phyloP scores from a whole-genome alignment of 2,888 invertebrate genomes.

The Mermis nigrescens region DNA sequence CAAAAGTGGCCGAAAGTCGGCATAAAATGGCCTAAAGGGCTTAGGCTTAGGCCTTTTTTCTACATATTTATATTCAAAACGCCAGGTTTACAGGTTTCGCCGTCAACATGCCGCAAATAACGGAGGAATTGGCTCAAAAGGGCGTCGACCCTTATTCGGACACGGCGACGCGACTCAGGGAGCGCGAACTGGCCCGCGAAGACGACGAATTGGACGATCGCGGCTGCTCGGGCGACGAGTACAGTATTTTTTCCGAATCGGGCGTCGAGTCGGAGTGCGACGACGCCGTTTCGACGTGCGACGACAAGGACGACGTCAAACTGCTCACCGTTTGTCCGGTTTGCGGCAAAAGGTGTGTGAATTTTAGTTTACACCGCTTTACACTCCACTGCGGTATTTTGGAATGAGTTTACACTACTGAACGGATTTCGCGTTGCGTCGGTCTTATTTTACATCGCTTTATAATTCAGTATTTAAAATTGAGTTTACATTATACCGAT shows the following conservation, averaged over 20 bases:
- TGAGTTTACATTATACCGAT: too few relatives aligned
- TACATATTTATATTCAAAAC: too few relatives aligned
- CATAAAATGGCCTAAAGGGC: too few relatives aligned
- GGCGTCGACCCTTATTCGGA: neutral
- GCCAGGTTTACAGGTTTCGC: neutral
- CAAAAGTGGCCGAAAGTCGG: too few relatives aligned
- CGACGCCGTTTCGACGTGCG: neutral
- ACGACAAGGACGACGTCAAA: conserved; percentile 1
- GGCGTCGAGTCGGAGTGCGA: conserved; percentile 9
- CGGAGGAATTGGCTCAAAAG: neutral
- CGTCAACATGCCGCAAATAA: neutral
- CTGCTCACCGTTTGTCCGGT: conserved; percentile 8
- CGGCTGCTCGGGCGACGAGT: conserved; percentile 7
- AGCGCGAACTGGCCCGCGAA: neutral
- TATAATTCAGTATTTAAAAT: too few relatives aligned
- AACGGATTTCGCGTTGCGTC: too few relatives aligned
- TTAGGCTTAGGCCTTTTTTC: too few relatives aligned
- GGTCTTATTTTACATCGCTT: too few relatives aligned
- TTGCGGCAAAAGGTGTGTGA: conserved; percentile 5
- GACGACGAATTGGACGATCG: neutral
- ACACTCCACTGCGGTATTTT: too few relatives aligned
- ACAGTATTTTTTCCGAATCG: conserved; percentile 10
- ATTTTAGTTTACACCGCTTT: too few relatives aligned
- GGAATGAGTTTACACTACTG: too few relatives aligned
- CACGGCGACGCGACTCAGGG: neutral